Conservation (phyloP, 2,888 invertebrate species). For the Luperina testacea region DNA sequence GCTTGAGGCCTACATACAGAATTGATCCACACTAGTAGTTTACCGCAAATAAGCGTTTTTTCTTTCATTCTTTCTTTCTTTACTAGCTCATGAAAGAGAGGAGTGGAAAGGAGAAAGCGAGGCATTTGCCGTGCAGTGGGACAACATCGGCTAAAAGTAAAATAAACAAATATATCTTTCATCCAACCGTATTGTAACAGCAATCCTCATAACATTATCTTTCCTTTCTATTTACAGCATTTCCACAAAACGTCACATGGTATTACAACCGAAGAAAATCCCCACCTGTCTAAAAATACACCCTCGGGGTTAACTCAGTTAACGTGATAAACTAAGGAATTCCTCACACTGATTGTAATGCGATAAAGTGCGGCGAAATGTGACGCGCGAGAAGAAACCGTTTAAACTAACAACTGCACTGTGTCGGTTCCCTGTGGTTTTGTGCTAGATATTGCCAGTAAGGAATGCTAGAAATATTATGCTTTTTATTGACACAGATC, state of each 20-base stretch:
- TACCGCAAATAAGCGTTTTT: too few species aligned
- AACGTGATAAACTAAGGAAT: conserved; percentile 28
- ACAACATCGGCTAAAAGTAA: neutral
- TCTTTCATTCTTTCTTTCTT: too few species aligned
- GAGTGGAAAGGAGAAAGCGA: too few species aligned
- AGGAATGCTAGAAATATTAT: neutral
- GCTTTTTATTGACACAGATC: neutral
- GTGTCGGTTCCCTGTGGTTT: neutral
- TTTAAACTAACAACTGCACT: conserved; percentile 14
- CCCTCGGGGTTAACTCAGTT: conserved; percentile 29
- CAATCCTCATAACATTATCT: neutral
- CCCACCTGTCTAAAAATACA: conserved; percentile 39
- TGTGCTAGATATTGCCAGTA: neutral
- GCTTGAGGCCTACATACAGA: neutral
- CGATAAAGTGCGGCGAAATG: conserved; percentile 32
- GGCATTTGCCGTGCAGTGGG: neutral
- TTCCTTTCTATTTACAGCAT: neutral
- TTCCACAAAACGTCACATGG: conserved; percentile 8
- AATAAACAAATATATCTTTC: neutral
- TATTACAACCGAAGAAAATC: conserved; percentile 32
- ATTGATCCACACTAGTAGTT: too few species aligned
- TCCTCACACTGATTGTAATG: conserved; percentile 51
- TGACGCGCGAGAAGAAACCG: neutral
- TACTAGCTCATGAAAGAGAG: too few species aligned
- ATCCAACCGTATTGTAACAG: neutral